These are phyloP conservation scores for Sebastes variabilis DNA, from an alignment of 2,797 vertebrate genomes.

Conservation along the genomic window DNA sequence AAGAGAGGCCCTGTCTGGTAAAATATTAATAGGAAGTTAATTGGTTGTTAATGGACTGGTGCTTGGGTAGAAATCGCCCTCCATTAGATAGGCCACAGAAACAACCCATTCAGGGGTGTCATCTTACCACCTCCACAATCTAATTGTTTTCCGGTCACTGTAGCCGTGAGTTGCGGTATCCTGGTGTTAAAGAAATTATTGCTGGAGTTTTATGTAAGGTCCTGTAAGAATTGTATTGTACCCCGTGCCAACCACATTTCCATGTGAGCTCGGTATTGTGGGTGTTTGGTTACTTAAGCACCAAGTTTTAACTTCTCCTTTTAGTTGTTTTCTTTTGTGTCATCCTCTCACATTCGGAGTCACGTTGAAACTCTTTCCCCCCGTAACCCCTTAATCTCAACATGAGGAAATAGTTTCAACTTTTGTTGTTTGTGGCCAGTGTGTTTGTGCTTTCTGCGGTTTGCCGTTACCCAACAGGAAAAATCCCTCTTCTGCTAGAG, in stretches of 20 bases:
- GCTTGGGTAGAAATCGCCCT: constrained; percentile 74
- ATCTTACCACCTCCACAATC: constrained; percentile 68
- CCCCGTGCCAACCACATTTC: constrained; percentile 25
- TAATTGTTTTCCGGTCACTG: constrained; percentile 73
- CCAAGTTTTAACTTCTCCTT: constrained; percentile 8
- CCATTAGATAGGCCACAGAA: constrained; percentile 75
- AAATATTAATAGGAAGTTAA: constrained; percentile 87
- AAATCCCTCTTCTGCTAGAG: constrained; percentile 57
- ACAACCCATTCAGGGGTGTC: constrained; percentile 71
- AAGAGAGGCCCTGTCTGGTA: constrained; percentile 83
- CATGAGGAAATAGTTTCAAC: constrained; percentile 66
- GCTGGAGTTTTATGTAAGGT: constrained; percentile 53
- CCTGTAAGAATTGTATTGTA: constrained; percentile 10
- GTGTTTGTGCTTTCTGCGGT: constrained; percentile 67
- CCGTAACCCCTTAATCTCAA: constrained; percentile 26
- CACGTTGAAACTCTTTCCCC: neutral
- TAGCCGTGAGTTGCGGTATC: constrained; percentile 52
- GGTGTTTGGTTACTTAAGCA: constrained; percentile 39
- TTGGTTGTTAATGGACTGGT: constrained; percentile 86
- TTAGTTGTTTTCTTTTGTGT: constrained; percentile 20
- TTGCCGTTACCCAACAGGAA: constrained; percentile 47
- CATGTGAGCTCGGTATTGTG: constrained; percentile 9
- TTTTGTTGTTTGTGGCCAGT: constrained; percentile 65
- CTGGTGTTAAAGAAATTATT: constrained; percentile 66
- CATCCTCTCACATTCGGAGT: neutral